phyloP scores from a whole-genome alignment of 2,797 vertebrate genomes.

The Sebastes oblongus region DNA sequence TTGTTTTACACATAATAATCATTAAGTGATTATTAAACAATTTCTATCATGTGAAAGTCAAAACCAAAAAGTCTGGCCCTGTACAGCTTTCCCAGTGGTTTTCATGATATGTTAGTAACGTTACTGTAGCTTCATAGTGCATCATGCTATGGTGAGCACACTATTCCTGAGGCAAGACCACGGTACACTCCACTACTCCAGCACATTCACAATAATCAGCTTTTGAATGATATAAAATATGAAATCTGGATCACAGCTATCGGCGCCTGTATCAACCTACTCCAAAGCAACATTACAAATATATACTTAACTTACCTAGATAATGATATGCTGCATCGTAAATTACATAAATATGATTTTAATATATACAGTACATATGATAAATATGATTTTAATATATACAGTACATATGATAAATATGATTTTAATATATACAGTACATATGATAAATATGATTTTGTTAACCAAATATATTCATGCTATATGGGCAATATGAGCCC shows the following conservation, averaged over 20 bases:
- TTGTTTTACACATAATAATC: not conserved
- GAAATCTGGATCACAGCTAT: slow-evolving; percentile 67
- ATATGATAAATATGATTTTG: not conserved
- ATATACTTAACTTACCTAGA: not conserved
- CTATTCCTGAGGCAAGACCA: not conserved
- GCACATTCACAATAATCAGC: slow-evolving; percentile 61
- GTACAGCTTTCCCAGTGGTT: not conserved
- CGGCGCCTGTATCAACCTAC: not conserved
- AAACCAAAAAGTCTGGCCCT: not conserved
- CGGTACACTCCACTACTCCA: slow-evolving; percentile 23
- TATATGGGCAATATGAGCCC: not conserved
- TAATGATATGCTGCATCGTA: not conserved
- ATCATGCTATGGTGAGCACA: not conserved
- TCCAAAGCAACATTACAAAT: not conserved
- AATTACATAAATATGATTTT: not conserved
- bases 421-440: not conserved
- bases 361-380: too few species aligned
- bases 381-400: not conserved
- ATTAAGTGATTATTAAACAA: not conserved
- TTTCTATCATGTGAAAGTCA: not conserved
- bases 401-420: too few species aligned
- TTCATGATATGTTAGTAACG: not conserved
- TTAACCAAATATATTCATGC: not conserved
- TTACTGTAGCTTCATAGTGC: not conserved
- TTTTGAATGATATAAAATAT: slow-evolving; percentile 69